Base-by-base conservation (phyloP, 2,113 vertebrate genomes). In the Hyperoodon ampullatus region DNA sequence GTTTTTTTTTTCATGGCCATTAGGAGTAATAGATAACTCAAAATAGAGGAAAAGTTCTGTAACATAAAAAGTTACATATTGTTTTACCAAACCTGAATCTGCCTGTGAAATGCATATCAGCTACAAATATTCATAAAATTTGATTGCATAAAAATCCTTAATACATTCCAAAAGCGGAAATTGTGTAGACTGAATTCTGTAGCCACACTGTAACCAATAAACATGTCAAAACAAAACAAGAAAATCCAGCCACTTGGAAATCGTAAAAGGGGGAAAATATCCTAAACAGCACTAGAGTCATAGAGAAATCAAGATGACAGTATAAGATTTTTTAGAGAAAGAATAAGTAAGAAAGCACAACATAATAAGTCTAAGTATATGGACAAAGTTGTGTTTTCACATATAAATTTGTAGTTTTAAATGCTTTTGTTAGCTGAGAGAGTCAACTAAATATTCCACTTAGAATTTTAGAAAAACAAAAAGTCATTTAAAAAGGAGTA, bases 61-160 rank as follows among this genome's bases (percentile, higher is more conserved):
- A 82, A 75, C 8, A 60, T 60, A 85, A 95, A 90, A 66, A 63
- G n/a, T 68, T 94, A 80, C 6, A 21, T 81, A 93, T 97, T 96
- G 82, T 87, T 80, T 93, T 65, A 80, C 30, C 28, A 83, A 71
- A 53, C n/a, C n/a, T 93, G 77, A 71, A 47, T 63, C 50, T 93
- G 61, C 63, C 55, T 84, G 21, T 74, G 35, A 85, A 85, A 84
- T 88, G 58, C 2, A 3, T 39, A n/a, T 82, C 33, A 61, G 50
- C 30, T 58, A 72, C 11, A 90, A 87, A 72, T 88, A 85, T n/a
- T 93, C 8, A 84, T 90, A 74, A 75, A 65, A 83, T 71, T 82
- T 44, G 26, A 92, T 14, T 92, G 47, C 13, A 39, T 33, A 68
- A 74, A 93, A 53, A 35, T 84, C 4, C 8, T 26, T 88, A 80